Evolutionary conservation across 2,888 invertebrate genomes (phyloP), one percentile per base, ranked within the genome.

Genomic region (Bellardia bayeri): DNA sequence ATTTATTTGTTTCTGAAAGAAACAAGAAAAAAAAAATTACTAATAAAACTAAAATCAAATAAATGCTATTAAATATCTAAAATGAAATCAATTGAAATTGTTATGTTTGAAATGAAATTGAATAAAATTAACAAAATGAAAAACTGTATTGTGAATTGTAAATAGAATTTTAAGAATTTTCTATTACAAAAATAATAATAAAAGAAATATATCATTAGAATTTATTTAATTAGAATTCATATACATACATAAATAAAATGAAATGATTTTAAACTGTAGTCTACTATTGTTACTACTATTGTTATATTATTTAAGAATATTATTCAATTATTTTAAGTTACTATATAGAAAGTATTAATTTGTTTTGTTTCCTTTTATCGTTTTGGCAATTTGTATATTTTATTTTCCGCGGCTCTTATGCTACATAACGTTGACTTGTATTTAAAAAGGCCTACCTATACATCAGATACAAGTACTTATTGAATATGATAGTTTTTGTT

Each of bases 41-140:
- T 33, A 58, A 78, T 58, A 61, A 54, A 85, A 71, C 40, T 63
- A 42, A 81, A 85, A 63, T 69, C 74, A 81, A 82, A 82, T 61
- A 42, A 23, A 83, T 8, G 63, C 30, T 69, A 33, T 76, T 30
- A 56, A 69, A 16, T 61, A 71, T 54, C n/a, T 51, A 64, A 40
- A 63, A 63, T 16, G 13, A 75, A 84, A 61, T 66, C 40, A 64
- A 54, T 74, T 51, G 40, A 80, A 85, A 69, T 80, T 85, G 85
- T 85, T 85, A 85, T 85, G 63, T 85, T 85, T 61, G 75, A 16
- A 76, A 74, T 58, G 3, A 85, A 64, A 63, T 66, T 56, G 16
- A 45, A 45, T 11, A 45, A 45, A 45, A 45, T 37, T 37, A 37
- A 13, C 6, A 71, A 72, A 61, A 72, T 58, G 23, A 54, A 33